These are phyloP conservation scores for Sarcophaga carnaria DNA, from an alignment of 2,888 invertebrate genomes.

Conservation along the genomic window DNA sequence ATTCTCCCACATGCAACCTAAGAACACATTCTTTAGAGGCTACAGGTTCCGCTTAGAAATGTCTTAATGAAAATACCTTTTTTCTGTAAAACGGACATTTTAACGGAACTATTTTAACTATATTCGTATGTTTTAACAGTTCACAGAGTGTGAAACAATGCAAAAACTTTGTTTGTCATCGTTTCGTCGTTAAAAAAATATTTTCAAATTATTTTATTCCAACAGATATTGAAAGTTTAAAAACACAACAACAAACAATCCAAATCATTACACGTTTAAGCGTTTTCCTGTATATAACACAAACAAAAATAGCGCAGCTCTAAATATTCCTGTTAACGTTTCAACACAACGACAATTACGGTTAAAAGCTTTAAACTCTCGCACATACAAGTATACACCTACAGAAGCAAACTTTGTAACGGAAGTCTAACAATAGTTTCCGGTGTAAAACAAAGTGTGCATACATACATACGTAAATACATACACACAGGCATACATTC, in stretches of 20 bases:
- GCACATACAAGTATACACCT: neutral
- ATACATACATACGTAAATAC: slow-evolving; percentile 25
- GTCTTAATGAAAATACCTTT: neutral
- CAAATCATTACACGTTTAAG: neutral
- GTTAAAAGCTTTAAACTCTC: neutral
- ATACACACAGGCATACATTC: neutral
- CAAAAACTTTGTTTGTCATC: neutral
- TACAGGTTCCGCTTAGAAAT: neutral
- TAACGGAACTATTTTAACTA: too few species aligned
- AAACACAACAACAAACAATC: neutral
- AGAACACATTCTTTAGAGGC: too few species aligned
- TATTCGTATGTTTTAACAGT: neutral
- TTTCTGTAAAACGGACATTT: too few species aligned
- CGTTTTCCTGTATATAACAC: neutral
- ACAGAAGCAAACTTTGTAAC: slow-evolving; percentile 8
- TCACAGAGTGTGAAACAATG: neutral
- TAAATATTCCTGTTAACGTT: neutral
- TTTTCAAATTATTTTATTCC: neutral
- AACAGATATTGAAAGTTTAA: neutral
- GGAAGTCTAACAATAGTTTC: slow-evolving; percentile 58
- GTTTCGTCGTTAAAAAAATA: neutral
- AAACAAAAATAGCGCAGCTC: neutral
- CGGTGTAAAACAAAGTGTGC: slow-evolving; percentile 38
- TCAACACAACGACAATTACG: slow-evolving; percentile 9
- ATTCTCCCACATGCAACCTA: too few species aligned